A percentile compares a stretch with the other conserved stretches of the same genome.
These are phyloP conservation scores for Sinocyclocheilus grahami DNA, from an alignment of 2,113 vertebrate genomes.

Conservation along the genomic window DNA sequence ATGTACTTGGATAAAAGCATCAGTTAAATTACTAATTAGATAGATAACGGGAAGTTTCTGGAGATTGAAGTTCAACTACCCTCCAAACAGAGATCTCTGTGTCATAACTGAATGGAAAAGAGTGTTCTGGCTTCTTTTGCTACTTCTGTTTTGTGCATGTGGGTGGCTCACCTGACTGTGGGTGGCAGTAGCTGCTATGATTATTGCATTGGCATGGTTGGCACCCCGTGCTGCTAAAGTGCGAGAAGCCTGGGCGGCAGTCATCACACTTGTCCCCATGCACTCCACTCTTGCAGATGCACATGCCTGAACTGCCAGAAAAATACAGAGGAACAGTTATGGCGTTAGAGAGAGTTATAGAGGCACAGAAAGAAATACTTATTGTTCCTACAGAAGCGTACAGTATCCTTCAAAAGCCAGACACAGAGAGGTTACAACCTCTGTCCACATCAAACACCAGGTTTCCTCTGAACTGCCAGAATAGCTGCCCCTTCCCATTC, in stretches of 20 bases:
- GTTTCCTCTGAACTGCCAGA: slow-evolving; percentile 32
- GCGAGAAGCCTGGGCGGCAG: slow-evolving; percentile 60
- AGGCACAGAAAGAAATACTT: background rate
- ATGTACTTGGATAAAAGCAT: background rate
- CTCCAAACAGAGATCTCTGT: background rate
- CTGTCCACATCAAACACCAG: slow-evolving; percentile 39
- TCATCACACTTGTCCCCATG: slow-evolving; percentile 62
- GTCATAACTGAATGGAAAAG: background rate
- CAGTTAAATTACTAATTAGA: slow-evolving; percentile 5
- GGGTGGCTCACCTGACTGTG: slow-evolving; percentile 60
- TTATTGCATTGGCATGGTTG: slow-evolving; percentile 64
- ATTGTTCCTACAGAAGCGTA: background rate
- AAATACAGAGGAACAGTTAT: background rate
- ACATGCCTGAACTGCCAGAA: slow-evolving; percentile 61
- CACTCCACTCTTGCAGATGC: slow-evolving; percentile 63
- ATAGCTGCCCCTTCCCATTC: background rate
- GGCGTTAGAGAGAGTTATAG: background rate
- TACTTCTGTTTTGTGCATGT: background rate
- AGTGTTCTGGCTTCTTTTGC: background rate
- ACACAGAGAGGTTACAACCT: slow-evolving; percentile 9
- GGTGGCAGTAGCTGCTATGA: slow-evolving; percentile 61
- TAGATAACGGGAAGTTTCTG: background rate
- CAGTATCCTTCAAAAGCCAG: slow-evolving; percentile 1
- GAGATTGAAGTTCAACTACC: background rate
- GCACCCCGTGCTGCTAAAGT: slow-evolving; percentile 61